A percentile compares a stretch with the other conserved stretches of the same genome.
phyloP scores from a whole-genome alignment of 2,113 vertebrate genomes.

The Anas platyrhynchos region DNA sequence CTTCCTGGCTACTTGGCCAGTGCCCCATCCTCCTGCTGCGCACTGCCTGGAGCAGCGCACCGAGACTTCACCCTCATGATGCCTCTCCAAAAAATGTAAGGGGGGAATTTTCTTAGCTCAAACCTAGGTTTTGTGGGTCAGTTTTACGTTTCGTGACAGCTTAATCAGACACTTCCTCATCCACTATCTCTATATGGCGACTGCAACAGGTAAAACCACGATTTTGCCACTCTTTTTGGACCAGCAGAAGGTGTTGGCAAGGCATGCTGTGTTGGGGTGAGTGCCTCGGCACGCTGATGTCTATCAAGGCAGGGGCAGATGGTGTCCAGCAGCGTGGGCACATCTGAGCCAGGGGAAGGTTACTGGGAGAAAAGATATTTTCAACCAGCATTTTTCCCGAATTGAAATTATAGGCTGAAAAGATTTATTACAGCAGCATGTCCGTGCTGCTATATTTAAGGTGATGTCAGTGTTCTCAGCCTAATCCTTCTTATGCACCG shows the following conservation, averaged over 20 bases:
- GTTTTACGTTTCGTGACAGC: background rate
- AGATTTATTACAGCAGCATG: slow-evolving; percentile 52
- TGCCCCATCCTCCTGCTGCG: background rate
- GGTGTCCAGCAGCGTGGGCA: background rate
- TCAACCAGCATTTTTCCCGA: background rate
- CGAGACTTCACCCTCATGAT: rapidly evolving
- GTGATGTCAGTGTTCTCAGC: slow-evolving; percentile 43
- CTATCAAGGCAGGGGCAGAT: background rate
- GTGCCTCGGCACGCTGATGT: background rate
- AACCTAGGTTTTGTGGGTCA: background rate
- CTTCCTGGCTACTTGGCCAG: background rate
- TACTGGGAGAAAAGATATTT: slow-evolving; percentile 24
- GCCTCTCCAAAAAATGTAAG: rapidly evolving
- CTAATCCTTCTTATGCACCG: slow-evolving; percentile 29
- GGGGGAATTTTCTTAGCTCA: background rate
- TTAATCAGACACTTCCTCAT: background rate
- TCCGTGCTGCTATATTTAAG: slow-evolving; percentile 62
- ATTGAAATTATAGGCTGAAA: slow-evolving; percentile 50
- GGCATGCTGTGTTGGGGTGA: background rate
- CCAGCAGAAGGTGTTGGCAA: background rate
- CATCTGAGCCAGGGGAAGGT: background rate
- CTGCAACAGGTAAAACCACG: background rate
- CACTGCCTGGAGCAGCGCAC: background rate
- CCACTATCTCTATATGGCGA: background rate
- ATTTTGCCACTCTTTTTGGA: background rate